phyloP scores from a whole-genome alignment of 1,140 invertebrate genomes.

The Leptinotarsa texana region DNA sequence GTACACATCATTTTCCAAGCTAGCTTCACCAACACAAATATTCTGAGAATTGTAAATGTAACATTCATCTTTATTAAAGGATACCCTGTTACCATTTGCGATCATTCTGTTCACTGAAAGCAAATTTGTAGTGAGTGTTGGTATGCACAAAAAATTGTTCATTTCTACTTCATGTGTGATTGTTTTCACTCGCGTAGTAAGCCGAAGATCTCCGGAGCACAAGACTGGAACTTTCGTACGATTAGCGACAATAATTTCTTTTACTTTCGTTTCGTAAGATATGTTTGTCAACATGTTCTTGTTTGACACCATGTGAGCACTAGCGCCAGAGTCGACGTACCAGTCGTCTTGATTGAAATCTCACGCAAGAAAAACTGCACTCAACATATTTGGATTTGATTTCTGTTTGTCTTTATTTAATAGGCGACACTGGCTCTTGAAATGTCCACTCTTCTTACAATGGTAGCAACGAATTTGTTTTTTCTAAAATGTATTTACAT shows the following conservation, averaged over 20 bases:
- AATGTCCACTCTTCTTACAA: conserved; percentile 25
- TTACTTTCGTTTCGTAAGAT: no score
- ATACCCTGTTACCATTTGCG: conserved; percentile 44
- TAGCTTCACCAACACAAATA: conserved; percentile 4
- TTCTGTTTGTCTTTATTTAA: conserved; percentile 26
- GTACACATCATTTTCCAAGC: conserved; percentile 43
- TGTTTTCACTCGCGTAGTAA: no score
- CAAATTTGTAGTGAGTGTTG: conserved; percentile 44
- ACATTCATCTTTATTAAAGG: conserved; percentile 31
- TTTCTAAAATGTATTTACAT: no score
- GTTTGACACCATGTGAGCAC: conserved; percentile 14
- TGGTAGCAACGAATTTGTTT: no score
- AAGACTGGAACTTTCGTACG: no score
- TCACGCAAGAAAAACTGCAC: conserved; percentile 42
- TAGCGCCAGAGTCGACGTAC: conserved; percentile 49
- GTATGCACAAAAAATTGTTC: conserved; percentile 42
- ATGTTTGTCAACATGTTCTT: no score
- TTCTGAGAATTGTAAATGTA: conserved; percentile 24
- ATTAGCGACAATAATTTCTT: no score
- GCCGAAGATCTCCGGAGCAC: no score
- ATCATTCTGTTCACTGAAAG: conserved; percentile 37
- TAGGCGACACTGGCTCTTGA: conserved; percentile 38
- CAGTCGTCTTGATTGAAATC: conserved; percentile 41
- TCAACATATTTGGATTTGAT: conserved; percentile 38
- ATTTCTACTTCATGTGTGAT: conserved; percentile 10